These are phyloP conservation scores for Vespertilio murinus DNA, from an alignment of 2,797 vertebrate genomes.

Conservation along the genomic window DNA sequence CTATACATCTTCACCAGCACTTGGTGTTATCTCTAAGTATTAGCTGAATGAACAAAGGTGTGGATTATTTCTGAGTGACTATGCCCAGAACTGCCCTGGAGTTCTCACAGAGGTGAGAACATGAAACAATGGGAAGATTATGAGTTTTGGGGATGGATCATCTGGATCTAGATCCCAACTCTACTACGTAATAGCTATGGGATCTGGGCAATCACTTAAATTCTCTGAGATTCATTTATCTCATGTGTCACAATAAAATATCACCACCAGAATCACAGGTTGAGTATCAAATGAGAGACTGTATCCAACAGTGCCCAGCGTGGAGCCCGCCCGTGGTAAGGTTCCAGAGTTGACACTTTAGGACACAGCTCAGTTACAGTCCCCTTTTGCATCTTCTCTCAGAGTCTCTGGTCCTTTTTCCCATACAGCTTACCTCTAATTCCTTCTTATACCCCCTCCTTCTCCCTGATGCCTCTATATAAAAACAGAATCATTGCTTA, in stretches of 20 bases:
- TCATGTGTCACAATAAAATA: neutral
- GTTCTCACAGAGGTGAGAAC: neutral
- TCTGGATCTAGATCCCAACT: neutral
- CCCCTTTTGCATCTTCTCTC: neutral
- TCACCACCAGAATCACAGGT: neutral
- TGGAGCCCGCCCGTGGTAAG: neutral
- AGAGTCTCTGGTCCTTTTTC: neutral
- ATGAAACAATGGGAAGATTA: neutral
- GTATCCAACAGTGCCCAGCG: neutral
- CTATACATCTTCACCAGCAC: neutral
- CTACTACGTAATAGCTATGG: neutral
- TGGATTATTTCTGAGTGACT: neutral
- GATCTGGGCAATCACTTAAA: neutral
- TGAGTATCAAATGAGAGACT: neutral
- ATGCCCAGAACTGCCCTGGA: neutral
- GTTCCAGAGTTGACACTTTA: neutral
- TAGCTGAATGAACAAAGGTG: neutral
- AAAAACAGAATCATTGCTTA: neutral
- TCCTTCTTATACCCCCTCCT: neutral
- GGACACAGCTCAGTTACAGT: neutral
- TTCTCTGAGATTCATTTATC: neutral
- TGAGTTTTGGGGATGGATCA: neutral
- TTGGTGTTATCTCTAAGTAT: neutral
- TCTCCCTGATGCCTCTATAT: neutral
- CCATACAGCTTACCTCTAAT: neutral